Conservation (phyloP, 2,113 vertebrate species). For the Lampris incognitus region DNA sequence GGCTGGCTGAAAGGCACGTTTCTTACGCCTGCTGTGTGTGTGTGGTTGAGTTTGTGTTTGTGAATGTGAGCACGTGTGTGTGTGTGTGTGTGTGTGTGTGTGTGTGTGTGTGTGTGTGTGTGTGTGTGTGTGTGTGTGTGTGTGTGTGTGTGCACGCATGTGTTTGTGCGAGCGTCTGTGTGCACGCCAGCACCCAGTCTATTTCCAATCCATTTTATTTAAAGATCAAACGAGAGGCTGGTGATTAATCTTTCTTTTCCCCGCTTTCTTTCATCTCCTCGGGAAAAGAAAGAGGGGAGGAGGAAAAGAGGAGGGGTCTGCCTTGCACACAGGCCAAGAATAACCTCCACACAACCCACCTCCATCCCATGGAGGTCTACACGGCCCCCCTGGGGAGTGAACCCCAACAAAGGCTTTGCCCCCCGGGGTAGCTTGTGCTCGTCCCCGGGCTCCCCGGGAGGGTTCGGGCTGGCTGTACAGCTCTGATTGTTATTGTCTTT, state of each 20-base stretch:
- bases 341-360: constrained; percentile 62
- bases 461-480: constrained; percentile 30
- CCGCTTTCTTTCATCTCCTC: constrained; percentile 79
- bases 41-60: neutral
- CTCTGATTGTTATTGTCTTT: constrained; percentile 26
- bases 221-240: constrained; percentile 83
- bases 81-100: neutral
- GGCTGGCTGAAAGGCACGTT: constrained; percentile 65
- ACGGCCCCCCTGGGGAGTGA: constrained; percentile 36
- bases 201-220: constrained; percentile 83
- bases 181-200: constrained; percentile 60
- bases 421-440: constrained; percentile 26
- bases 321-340: constrained; percentile 67
- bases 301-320: constrained; percentile 60
- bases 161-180: constrained; percentile 19
- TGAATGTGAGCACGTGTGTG: neutral
- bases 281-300: constrained; percentile 58
- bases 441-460: constrained; percentile 30
- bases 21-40: constrained; percentile 39
- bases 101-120: constrained; percentile 30
- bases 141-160: constrained; percentile 18
- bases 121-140: constrained; percentile 32
- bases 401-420: constrained; percentile 48
- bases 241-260: constrained; percentile 82
- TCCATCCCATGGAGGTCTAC: constrained; percentile 52